Evolutionary conservation across 2,888 invertebrate genomes (phyloP).

Genomic region (Xestoiulus laeticollis): DNA sequence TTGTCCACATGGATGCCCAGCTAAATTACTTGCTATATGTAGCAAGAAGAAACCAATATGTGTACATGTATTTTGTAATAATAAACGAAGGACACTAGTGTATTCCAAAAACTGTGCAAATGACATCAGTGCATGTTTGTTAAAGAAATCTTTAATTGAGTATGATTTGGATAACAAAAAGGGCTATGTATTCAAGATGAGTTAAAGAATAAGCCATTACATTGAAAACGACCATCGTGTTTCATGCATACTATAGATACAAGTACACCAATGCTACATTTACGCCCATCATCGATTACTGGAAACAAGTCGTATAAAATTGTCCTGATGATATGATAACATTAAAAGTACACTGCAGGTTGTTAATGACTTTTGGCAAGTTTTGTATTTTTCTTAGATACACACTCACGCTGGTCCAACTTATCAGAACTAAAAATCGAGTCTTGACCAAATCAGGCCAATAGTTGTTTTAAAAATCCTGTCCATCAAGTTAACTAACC

Average conservation of each 20-base stretch:
- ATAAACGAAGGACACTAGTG: slow-evolving; percentile 18
- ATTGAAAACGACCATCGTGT: no score
- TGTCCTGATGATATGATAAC: background rate
- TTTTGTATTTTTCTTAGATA: no score
- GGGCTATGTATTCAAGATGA: no score
- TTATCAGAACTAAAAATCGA: background rate
- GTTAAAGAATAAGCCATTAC: no score
- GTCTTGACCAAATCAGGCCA: background rate
- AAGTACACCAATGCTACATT: no score
- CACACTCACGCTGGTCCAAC: background rate
- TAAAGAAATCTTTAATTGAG: no score
- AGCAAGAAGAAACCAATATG: background rate
- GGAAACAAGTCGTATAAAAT: no score
- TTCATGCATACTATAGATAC: no score
- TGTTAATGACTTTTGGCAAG: no score
- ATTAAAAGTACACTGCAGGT: background rate
- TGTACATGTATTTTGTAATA: background rate
- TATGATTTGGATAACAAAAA: no score
- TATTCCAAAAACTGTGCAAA: background rate
- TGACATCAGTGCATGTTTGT: no score
- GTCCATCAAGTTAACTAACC: background rate
- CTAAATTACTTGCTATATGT: background rate
- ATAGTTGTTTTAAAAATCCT: background rate
- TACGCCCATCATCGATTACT: no score
- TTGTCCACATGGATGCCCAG: background rate